A percentile compares a stretch with the other conserved stretches of the same genome.
Conservation (phyloP, 2,797 vertebrate species). For the Sebastes hubbsi region DNA sequence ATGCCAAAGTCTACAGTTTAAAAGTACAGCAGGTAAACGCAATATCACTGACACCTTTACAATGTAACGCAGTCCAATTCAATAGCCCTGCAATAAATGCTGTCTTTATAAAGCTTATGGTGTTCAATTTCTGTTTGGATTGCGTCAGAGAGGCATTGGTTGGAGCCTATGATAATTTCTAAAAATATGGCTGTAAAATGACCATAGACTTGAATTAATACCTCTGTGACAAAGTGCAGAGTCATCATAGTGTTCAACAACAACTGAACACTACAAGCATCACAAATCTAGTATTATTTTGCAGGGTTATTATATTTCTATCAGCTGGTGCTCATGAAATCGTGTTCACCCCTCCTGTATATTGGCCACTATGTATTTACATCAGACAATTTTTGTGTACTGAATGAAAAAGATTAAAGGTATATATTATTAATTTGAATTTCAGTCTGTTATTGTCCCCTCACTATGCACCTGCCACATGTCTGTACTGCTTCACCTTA, state of each 20-base stretch:
- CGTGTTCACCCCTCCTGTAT: conserved; percentile 50
- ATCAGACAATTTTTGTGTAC: conserved; percentile 55
- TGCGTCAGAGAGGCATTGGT: conserved; percentile 37
- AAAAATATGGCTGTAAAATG: conserved; percentile 60
- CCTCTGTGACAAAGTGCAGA: conserved; percentile 40
- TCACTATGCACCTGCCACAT: conserved; percentile 25
- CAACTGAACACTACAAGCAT: conserved; percentile 29
- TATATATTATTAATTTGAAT: conserved; percentile 57
- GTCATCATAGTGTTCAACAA: conserved; percentile 28
- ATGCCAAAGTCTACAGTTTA: conserved; percentile 73
- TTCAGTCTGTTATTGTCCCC: conserved; percentile 46
- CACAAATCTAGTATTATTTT: conserved; percentile 26
- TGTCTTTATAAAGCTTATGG: conserved; percentile 19
- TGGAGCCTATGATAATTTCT: conserved; percentile 31
- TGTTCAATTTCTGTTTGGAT: conserved; percentile 27
- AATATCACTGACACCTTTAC: conserved; percentile 45
- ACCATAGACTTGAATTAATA: conserved; percentile 36
- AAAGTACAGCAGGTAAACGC: conserved; percentile 59
- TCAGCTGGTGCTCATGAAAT: conserved; percentile 30
- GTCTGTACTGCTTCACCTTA: conserved; percentile 5
- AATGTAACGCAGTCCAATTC: conserved; percentile 25
- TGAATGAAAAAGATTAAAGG: conserved; percentile 64
- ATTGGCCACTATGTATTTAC: conserved; percentile 72
- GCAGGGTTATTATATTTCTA: conserved; percentile 32
- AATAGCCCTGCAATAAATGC: conserved; percentile 32